Evolutionary conservation across 2,113 vertebrate species (phyloP), one percentile per base, ranked within the genome.

Genomic region (Podocnemis expansa): DNA sequence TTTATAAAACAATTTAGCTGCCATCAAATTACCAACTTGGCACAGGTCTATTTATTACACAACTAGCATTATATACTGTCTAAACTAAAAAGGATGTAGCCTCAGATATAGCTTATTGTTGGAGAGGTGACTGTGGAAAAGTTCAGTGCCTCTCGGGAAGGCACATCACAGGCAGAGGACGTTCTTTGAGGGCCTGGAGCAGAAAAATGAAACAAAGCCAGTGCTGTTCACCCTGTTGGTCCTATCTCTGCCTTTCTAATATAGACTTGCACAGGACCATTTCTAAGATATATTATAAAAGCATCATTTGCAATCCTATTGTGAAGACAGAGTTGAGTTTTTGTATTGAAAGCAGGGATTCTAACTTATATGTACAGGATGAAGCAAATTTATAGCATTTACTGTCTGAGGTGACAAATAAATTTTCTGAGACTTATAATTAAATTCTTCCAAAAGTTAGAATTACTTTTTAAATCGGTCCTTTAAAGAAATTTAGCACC

Each of bases 381-480:
- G 60, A 43, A 90, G 76, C 41, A 75, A 89, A 89, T 58, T 87
- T 88, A 29, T n/a, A 89, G 49, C 56, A 31, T 76, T 75, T 91
- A 78, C 45, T 80, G 58, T 91, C 29, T 89, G 85, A 97, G 27
- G 94, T 55, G 91, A 76, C 89, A 9, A 90, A 93, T 85, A 88
- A 52, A 93, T 89, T 96, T 96, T 83, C 93, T 89, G 52, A 87
- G 70, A 17, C 29, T 88, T 1, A 4, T n/a, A 90, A 52, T 85
- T 83, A 92, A 89, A 93, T 85, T 85, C 83, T 93, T 86, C 94
- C 56, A 58, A 29, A 58, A 12, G 56, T 92, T 8, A 34, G 89
- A 91, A 81, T 22, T 54, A 22, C 88, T 91, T 91, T 3, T 78
- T 89, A 93, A 93, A 92, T 41, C 11, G 8, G 54, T 49, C 49